Conservation (phyloP, 2,888 invertebrate species). For the Pandemis heparana region DNA sequence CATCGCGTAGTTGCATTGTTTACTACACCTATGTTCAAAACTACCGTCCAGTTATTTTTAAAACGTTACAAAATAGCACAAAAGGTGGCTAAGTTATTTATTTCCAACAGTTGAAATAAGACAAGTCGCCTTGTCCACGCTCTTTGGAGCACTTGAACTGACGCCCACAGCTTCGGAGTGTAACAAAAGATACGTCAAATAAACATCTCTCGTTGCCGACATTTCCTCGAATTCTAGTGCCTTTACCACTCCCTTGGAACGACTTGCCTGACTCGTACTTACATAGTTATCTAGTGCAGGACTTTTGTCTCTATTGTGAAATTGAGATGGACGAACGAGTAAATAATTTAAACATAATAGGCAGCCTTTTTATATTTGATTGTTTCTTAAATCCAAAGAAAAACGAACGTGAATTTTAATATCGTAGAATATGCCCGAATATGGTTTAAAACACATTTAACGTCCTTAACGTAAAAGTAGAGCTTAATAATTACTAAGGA, state of each 20-base stretch:
- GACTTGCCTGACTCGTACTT: conserved; percentile 14
- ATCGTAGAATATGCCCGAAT: no score
- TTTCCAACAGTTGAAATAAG: conserved; percentile 22
- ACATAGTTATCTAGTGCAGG: neutral
- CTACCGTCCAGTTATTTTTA: neutral
- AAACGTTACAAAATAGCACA: neutral
- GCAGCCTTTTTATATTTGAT: no score
- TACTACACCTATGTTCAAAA: neutral
- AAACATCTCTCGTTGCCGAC: conserved; percentile 42
- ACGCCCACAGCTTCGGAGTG: conserved; percentile 49
- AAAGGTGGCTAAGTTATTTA: neutral
- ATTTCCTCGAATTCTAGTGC: conserved; percentile 31
- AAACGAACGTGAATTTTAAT: no score
- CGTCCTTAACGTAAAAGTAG: no score
- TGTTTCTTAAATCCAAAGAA: no score
- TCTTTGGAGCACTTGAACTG: conserved; percentile 38
- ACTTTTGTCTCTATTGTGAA: neutral
- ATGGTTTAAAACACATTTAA: no score
- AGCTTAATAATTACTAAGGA: no score
- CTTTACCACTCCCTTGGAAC: conserved; percentile 33
- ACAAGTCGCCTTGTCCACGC: conserved; percentile 25
- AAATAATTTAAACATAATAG: no score
- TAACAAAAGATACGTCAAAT: conserved; percentile 56
- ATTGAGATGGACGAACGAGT: neutral
- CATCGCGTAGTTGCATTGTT: neutral